Evolutionary conservation across 2,888 invertebrate genomes (phyloP).

Genomic region (Leptopterna dolabrata): DNA sequence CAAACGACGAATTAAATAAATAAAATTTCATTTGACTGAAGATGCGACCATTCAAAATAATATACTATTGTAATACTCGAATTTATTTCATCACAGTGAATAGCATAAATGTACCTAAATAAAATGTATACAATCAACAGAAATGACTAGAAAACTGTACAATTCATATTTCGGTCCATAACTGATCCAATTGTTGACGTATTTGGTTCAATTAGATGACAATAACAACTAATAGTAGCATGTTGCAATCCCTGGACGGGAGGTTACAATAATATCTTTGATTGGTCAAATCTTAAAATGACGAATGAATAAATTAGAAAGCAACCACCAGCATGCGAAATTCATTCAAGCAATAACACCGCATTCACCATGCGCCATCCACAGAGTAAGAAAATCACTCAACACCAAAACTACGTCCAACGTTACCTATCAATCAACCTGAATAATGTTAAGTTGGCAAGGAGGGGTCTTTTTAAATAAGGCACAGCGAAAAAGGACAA

Average conservation of each 20-base stretch:
- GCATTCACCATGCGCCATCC: constrained; percentile 43
- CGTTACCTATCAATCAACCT: constrained; percentile 56
- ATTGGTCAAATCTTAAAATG: not conserved
- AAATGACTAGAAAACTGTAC: no score
- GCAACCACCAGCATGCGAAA: constrained; percentile 6
- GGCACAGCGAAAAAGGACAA: constrained; percentile 51
- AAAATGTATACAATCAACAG: no score
- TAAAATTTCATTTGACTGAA: not conserved
- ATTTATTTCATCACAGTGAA: not conserved
- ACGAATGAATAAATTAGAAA: not conserved
- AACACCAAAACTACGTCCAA: constrained; percentile 41
- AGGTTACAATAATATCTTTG: not conserved
- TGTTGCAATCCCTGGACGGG: no score
- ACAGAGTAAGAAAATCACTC: constrained; percentile 31
- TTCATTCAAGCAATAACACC: constrained; percentile 7
- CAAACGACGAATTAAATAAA: not conserved
- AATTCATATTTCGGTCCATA: no score
- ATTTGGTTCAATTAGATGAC: no score
- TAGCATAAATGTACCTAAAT: no score
- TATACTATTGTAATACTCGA: not conserved
- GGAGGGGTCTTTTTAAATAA: constrained; percentile 39
- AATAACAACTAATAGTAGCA: no score
- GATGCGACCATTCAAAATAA: not conserved
- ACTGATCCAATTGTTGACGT: no score
- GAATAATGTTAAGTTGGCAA: constrained; percentile 52